Evolutionary conservation across 2,888 invertebrate species (phyloP).

Genomic region (Epistrophe grossulariae): DNA sequence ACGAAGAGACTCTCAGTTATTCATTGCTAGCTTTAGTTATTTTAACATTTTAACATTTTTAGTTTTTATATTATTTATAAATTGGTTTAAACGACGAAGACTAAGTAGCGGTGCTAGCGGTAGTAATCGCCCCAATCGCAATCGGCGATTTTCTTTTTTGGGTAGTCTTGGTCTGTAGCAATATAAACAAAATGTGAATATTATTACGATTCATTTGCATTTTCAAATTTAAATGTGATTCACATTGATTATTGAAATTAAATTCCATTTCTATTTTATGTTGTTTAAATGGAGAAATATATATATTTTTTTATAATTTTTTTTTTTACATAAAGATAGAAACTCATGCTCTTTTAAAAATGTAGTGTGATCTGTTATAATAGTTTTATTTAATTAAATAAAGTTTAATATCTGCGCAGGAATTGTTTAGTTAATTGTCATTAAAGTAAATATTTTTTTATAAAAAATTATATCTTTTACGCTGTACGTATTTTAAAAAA

Average conservation of each 20-base stretch:
- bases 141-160: conserved; percentile 65
- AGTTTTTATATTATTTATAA: conserved; percentile 78
- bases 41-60: conserved; percentile 78
- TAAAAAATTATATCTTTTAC: conserved; percentile 21
- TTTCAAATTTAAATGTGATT: conserved; percentile 40
- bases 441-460: conserved; percentile 48
- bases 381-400: conserved; percentile 60
- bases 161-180: conserved; percentile 66
- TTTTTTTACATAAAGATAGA: conserved; percentile 28
- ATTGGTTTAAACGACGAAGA: conserved; percentile 78
- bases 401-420: conserved; percentile 37
- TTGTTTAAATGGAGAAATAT: conserved; percentile 55
- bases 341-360: conserved; percentile 18
- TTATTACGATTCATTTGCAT: conserved; percentile 35
- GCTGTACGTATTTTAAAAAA: background rate
- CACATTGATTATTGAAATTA: conserved; percentile 47
- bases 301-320: conserved; percentile 48
- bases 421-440: conserved; percentile 42
- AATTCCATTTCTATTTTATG: conserved; percentile 58
- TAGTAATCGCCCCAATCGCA: conserved; percentile 60
- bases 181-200: conserved; percentile 6
- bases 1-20: conserved; percentile 77
- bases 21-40: conserved; percentile 77
- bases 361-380: conserved; percentile 63
- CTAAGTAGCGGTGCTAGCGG: conserved; percentile 64